phyloP scores from a whole-genome alignment of 2,797 vertebrate species.

The Acanthopagrus latus region DNA sequence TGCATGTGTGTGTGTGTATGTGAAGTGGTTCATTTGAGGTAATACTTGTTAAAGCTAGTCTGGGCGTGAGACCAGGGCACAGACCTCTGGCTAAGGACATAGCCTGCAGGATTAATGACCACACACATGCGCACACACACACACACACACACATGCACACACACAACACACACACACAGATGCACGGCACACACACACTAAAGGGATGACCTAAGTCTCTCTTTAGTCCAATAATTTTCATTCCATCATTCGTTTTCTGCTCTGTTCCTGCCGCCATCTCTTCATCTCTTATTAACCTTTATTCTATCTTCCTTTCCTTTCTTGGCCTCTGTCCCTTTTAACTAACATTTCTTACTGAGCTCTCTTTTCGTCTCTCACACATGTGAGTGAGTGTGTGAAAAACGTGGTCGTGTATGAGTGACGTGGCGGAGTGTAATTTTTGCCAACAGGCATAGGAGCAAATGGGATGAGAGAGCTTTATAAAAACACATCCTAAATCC shows the following conservation, averaged over 20 bases:
- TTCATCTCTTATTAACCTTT: neutral
- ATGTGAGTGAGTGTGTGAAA: slow-evolving; percentile 15
- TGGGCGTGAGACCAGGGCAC: slow-evolving; percentile 52
- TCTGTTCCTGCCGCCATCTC: neutral
- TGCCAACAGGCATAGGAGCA: slow-evolving; percentile 36
- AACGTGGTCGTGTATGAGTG: slow-evolving; percentile 33
- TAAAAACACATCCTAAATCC: slow-evolving; percentile 64
- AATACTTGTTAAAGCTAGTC: slow-evolving; percentile 53
- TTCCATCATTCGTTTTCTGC: slow-evolving; percentile 43
- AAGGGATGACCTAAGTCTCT: slow-evolving; percentile 23
- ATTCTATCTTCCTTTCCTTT: neutral
- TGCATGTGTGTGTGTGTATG: slow-evolving; percentile 2
- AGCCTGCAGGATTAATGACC: slow-evolving; percentile 61
- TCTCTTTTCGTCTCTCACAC: neutral
- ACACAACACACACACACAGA: slow-evolving; percentile 21
- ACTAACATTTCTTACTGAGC: neutral
- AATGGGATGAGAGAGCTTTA: slow-evolving; percentile 52
- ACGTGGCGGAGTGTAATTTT: slow-evolving; percentile 48
- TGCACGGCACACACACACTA: neutral
- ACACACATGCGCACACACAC: slow-evolving; percentile 14
- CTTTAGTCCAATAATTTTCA: slow-evolving; percentile 48
- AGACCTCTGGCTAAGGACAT: slow-evolving; percentile 43
- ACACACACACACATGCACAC: slow-evolving; percentile 17
- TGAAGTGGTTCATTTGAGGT: slow-evolving; percentile 48
- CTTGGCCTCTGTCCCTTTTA: neutral